Base-by-base conservation (phyloP, 2,888 invertebrate species). In the Hesperia comma region DNA sequence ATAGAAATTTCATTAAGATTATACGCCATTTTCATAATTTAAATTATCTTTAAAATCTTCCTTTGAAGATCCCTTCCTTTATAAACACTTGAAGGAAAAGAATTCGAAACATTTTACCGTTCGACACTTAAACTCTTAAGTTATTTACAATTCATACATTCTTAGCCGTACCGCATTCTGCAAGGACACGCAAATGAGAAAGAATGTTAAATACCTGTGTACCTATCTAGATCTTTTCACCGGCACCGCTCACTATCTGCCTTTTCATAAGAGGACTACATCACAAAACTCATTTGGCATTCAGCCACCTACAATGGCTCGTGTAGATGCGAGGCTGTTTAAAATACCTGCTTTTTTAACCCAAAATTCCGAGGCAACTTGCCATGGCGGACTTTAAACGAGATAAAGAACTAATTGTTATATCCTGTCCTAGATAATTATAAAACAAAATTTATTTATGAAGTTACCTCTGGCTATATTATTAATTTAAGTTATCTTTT, bases 231-330 rank as follows among this genome's bases (percentile, higher is more conserved):
- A 76, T 82, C 82, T 78, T 81, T 81, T 75, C 75, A 78, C 78
- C 77, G 82, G 79, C 80, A 78, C 79, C 72, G 83, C 78, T 85
- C 81, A 85, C 84, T 87, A 86, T 88, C 83, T 83, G 81, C 83
- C 82, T 82, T 80, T 83, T 81, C 82, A 72, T 70, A 68, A 72
- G 69, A 69, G 66, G 66, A 66, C 71, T 71, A 73, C 86, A 88
- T 90, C 87, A 87, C 87, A 87, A 88, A 90, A 89, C 87, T 91
- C 90, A 90, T 91, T 92, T 92, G 91, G 92, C 91, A 91, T 90
- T 84, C 90, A 85, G 90, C 92, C 92, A 91, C 86, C 82, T 82
- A 87, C 87, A 86, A 84, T 83, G 85, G 83, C 80, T 81, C 80
- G 87, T 83, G 84, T 86, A 84, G 85, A 87, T 86, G 82, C 82